Base-by-base conservation (phyloP, 1,140 invertebrate genomes). In the Dendroctonus ponderosae region DNA sequence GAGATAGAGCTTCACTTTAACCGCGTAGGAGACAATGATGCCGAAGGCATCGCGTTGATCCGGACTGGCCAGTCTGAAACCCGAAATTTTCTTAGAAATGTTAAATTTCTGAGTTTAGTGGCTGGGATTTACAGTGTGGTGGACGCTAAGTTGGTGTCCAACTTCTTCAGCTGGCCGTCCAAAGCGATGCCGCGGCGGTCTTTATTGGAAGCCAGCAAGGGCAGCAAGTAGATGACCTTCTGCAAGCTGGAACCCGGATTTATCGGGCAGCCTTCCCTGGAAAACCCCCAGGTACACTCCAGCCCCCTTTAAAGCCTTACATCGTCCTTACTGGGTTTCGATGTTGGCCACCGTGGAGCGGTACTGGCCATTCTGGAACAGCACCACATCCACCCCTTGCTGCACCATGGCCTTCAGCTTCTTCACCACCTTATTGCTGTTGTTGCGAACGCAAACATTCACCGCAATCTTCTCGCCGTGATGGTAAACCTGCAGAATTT, bases 351-450 rank as follows among this genome's bases (percentile, higher is more conserved):
- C 95, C 5, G 93, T 89, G 69, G 96, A 96, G 58, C 96, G 86
- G 78, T 98, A 99, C 78, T 97, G 95, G n/a, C 97, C 97, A 77
- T 95, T 98, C 78, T 97, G 96, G 83, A 99, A 99, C 49, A 99
- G 89, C 68, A 97, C 94, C 63, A 99, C 96, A 80, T 99, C 97
- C 40, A 98, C 96, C 64, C 94, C 92, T 80, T 99, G 97, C 73
- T 95, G 90, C 12, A 98, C 88, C 81, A 92, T 84, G 6, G 88
- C 88, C 80, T 91, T 98, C 48, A 99, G 91, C 83, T 97, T 98
- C 83, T 98, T 98, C n/a, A 99, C 96, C 39, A 93, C 87, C 81
- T 98, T 98, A 80, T 97, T 98, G 74, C 96, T 98, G 80, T 97
- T 97, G 79, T 99, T 99, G 67, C 94, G 87, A 46, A 99, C 89